These are phyloP conservation scores for Austrolebias charrua DNA, from an alignment of 2,797 vertebrate species.

Conservation along the genomic window DNA sequence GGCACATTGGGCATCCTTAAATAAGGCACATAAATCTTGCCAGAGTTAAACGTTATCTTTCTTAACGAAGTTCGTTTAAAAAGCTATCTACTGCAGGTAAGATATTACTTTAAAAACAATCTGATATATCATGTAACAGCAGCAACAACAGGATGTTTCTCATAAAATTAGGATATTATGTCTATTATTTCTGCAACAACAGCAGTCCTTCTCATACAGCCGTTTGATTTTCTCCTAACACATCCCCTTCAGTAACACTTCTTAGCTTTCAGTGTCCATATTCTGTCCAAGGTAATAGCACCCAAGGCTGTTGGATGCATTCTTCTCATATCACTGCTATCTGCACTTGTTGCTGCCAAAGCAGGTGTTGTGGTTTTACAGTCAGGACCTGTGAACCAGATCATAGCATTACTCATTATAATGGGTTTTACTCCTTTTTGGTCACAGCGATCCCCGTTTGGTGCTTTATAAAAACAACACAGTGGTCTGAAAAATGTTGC, in stretches of 20 bases:
- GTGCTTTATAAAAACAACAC: slow-evolving; percentile 19
- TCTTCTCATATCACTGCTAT: slow-evolving; percentile 66
- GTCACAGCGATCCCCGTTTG: slow-evolving; percentile 51
- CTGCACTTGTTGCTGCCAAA: slow-evolving; percentile 41
- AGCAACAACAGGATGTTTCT: too few relatives aligned
- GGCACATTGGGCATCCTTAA: too few relatives aligned
- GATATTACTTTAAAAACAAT: too few relatives aligned
- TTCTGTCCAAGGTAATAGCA: slow-evolving; percentile 52
- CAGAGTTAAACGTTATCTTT: too few relatives aligned
- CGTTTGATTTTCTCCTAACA: slow-evolving; percentile 33
- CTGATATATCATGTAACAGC: too few relatives aligned
- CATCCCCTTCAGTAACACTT: slow-evolving; percentile 4
- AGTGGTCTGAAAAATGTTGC: slow-evolving; percentile 24
- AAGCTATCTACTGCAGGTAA: too few relatives aligned
- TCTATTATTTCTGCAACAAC: background rate
- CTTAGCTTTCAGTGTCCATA: slow-evolving; percentile 42
- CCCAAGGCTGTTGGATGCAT: slow-evolving; percentile 65
- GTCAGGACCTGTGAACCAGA: slow-evolving; percentile 15
- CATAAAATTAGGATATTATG: too few relatives aligned
- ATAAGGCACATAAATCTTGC: too few relatives aligned
- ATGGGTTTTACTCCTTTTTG: slow-evolving; percentile 47
- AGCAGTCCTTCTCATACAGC: slow-evolving; percentile 43
- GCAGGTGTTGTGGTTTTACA: slow-evolving; percentile 22
- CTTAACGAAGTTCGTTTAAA: too few relatives aligned
- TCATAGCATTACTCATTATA: slow-evolving; percentile 55